Base-by-base conservation (phyloP, 2,888 invertebrate species). In the Asteroscopus sphinx region DNA sequence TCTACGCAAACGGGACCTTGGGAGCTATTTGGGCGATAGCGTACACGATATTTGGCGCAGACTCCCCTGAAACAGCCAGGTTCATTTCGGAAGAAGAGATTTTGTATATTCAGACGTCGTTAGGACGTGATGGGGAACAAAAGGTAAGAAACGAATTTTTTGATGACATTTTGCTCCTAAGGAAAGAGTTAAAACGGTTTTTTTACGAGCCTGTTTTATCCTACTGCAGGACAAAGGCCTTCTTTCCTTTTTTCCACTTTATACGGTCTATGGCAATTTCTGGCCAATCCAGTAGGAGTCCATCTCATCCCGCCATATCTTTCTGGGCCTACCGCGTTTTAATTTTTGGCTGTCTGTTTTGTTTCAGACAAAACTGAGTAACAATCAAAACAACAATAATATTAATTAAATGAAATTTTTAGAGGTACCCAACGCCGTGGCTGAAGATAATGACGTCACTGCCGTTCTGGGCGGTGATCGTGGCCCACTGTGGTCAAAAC, bases 1-100 rank as follows among this genome's bases (percentile, higher is more conserved):
- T 97, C 87, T 98, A 97, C 80, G 85, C 96, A 0, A 96, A 96
- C 73, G 97, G 97, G 0, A 91, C 91, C 5, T 81, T 96, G 0
- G 96, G 96, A 0, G 80, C 95, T 0, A 13, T 95, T 0, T 97
- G 97, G 96, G 88, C 95, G 0, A 59, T 95, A 0, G 58, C 87
- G 0, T 97, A 96, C 92, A 86, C 95, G 3, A 77, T 96, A 48
- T 90, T 96, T 25, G 97, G 97, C 0, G 95, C 96, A 1, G 96
- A 96, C 54, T 95, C 95, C 8, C 97, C 97, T 1, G 93, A 95
- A 3, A 93, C 95, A 4, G 88, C 91, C 0, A 95, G 94, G 48
- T 84, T 88, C 1, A 97, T 97, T 46, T 94, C 96, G 0, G 73
- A 90, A 0, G 95, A 95, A 58, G 97, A 98, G 83, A 91, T 94